Base-by-base conservation (phyloP, 2,113 vertebrate genomes). In the Gambusia affinis region DNA sequence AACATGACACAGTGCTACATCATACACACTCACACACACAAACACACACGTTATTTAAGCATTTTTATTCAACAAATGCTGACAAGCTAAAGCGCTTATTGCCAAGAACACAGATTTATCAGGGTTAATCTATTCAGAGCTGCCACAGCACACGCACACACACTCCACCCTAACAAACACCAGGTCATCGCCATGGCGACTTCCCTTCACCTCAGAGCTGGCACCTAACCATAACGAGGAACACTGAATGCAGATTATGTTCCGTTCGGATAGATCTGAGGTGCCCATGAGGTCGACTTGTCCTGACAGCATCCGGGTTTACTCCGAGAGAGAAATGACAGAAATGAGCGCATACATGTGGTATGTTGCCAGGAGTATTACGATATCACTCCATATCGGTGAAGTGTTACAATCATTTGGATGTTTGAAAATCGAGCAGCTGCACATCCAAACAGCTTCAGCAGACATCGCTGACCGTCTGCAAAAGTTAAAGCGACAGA, bases 91-190 rank as follows among this genome's bases (percentile, higher is more conserved):
- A 87, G 86, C 80, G 84, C 83, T 89, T 87, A 87, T 88, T 68
- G 62, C 83, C 72, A 82, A 75, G 66, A 74, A 81, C 71, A 79
- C 51, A 82, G 57, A 86, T 83, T 80, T 84, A 88, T 88, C 78
- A 80, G 73, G 60, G 82, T 83, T 86, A 87, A 91, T 92, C 90
- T 84, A 88, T 90, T 83, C 72, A 82, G 76, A 35, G 61, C 76
- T 37, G 17, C 33, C 4, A 66, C 24, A 44, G 30, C 24, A 37
- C 35, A 37, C 10, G 8, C 63, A 14, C 3, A 42, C 61, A 68
- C 63, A 63, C 60, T 22, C 57, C 4, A 2, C 39, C 39, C 39
- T 42, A 15, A 75, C 64, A 42, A 8, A 44, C 31, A 60, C 60
- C 44, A 47, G 17, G 17, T 42, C n/a, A 3, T 27, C 64, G 15